Evolutionary conservation across 1,140 invertebrate species (phyloP), one percentile per base, ranked within the genome.

Genomic region (Procambarus clarkii): DNA sequence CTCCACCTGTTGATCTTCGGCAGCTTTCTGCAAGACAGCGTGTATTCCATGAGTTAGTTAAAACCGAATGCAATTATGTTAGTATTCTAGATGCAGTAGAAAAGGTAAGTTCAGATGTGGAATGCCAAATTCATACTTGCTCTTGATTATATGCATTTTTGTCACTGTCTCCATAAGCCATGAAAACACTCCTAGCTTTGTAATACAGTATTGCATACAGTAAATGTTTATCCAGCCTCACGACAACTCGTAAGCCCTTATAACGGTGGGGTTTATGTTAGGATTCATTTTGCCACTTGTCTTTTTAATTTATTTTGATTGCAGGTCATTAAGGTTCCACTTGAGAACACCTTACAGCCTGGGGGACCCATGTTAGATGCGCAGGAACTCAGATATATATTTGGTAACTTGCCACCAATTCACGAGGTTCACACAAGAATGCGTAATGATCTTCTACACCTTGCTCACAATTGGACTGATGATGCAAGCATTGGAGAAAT

Each of bases 51-150:
- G 98, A 99, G 95, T 95, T 99, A 79, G 96, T 98, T 54, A 97
- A 99, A 94, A 99, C 99, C 11, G 99, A 99, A 95, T 97, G 96
- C 58, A 99, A 99, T 95, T 99, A 99, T 95, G 98, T 99, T 77
- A 97, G 96, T 81, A 99, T 99, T 93, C 95, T 99, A 88, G 96
- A 98, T 93, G 99, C 98, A 74, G 98, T 99, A 91, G 96, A 98
- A 93, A 97, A 96, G 94, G 97, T 98, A 95, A 93, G 94, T 94
- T 90, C 1, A n/a, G 50, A 71, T 44, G 18, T 76, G 21, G 24
- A 0, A 15, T 44, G 8, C 13, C 8, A 9, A 54, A 9, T 54
- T 54, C 50, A 54, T 54, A 3, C 1, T 54, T 54, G 50, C 34
- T 34, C 34, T 34, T 34, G 34, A 34, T 34, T 34, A 34, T 34